These are phyloP conservation scores for Drosophila funebris DNA, from an alignment of 1,140 invertebrate genomes.

Conservation along the genomic window DNA sequence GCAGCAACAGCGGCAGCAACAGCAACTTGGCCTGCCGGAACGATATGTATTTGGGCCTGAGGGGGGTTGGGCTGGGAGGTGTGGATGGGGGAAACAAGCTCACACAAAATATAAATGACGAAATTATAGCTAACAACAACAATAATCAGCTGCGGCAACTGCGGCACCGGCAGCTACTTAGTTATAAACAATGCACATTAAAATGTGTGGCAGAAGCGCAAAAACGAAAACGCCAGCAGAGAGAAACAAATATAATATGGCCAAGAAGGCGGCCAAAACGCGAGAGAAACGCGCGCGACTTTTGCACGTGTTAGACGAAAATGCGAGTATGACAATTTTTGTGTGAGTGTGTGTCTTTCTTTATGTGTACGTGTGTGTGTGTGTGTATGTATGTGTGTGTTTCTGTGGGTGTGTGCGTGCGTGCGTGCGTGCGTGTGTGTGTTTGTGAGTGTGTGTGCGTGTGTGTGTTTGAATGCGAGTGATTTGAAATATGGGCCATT, in stretches of 20 bases:
- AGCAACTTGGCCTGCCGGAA: not conserved
- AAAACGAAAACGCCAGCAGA: constrained; percentile 26
- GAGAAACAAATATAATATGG: not conserved
- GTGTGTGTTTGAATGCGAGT: not conserved
- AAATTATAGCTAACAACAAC: constrained; percentile 61
- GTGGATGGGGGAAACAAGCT: not conserved
- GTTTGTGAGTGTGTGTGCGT: not conserved
- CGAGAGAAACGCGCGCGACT: constrained; percentile 27
- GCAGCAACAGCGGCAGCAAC: constrained; percentile 6
- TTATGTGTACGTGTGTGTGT: too few relatives aligned
- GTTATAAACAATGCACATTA: constrained; percentile 71
- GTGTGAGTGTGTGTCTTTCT: too few relatives aligned
- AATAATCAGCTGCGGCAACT: constrained; percentile 6
- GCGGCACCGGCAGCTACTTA: constrained; percentile 29
- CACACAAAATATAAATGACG: constrained; percentile 67
- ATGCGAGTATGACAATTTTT: too few relatives aligned
- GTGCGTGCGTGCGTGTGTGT: too few relatives aligned
- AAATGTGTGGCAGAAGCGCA: constrained; percentile 46
- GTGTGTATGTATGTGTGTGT: too few relatives aligned
- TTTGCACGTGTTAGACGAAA: not conserved
- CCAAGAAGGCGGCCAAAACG: constrained; percentile 12
- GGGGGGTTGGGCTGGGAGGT: not conserved
- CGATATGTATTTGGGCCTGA: too few relatives aligned
- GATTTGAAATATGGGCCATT: not conserved
- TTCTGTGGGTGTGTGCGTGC: too few relatives aligned